phyloP scores from a whole-genome alignment of 2,797 vertebrate species.

The Lagocephalus sceleratus region DNA sequence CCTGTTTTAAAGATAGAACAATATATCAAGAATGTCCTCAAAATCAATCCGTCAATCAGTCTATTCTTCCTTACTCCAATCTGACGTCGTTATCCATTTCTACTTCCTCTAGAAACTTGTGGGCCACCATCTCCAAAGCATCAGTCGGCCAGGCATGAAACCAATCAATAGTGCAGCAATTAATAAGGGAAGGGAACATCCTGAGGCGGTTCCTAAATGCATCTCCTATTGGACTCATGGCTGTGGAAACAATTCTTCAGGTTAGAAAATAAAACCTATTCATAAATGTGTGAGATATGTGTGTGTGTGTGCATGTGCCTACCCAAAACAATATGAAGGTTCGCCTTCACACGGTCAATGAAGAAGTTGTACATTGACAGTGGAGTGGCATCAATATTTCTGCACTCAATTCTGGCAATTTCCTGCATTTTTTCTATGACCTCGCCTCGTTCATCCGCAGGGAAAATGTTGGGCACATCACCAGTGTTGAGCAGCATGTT shows the following conservation, averaged over 20 bases:
- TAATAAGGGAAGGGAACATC: slow-evolving; percentile 95
- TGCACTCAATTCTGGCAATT: slow-evolving; percentile 80
- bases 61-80: slow-evolving; percentile 68
- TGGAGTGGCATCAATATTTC: slow-evolving; percentile 82
- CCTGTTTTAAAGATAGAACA: slow-evolving; percentile 63
- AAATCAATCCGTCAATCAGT: not conserved
- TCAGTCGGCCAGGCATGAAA: slow-evolving; percentile 93
- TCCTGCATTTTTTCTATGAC: slow-evolving; percentile 88
- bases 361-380: slow-evolving; percentile 92
- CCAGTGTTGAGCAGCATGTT: slow-evolving; percentile 92
- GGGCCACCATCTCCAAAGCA: slow-evolving; percentile 92
- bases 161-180: slow-evolving; percentile 97
- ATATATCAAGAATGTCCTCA: not conserved
- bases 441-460: slow-evolving; percentile 87
- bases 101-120: slow-evolving; percentile 90
- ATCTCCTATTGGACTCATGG: slow-evolving; percentile 93
- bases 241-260: slow-evolving; percentile 52
- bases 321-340: slow-evolving; percentile 93
- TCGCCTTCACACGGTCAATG: slow-evolving; percentile 87
- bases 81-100: slow-evolving; percentile 81
- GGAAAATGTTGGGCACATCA: slow-evolving; percentile 91
- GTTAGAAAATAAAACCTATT: not conserved
- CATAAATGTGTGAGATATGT: not conserved
- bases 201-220: slow-evolving; percentile 89
- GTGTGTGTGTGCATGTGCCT: slow-evolving; percentile 9